Evolutionary conservation across 1,140 invertebrate species (phyloP), one percentile per base, ranked within the genome.

Genomic region (Eciton burchellii): DNA sequence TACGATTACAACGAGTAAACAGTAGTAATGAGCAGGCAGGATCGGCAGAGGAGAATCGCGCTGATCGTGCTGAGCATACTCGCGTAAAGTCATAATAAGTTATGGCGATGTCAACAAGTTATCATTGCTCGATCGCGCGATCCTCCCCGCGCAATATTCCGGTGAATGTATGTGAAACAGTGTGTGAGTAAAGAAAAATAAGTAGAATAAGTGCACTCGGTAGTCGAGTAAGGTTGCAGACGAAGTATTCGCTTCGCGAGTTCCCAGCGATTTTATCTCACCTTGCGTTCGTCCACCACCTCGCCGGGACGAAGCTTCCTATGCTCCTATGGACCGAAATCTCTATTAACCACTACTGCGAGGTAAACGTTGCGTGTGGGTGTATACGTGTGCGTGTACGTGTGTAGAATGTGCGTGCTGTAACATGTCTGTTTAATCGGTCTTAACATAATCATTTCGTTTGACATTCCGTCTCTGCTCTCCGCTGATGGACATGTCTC

Each of bases 251-350:
- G 86, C 81, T 90, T 87, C 81, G 81, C 83, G 84, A 82, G 83
- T 77, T 84, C 77, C 85, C 83, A 88, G 85, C 45, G 82, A 91
- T 86, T n/a, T 90, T 84, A 89, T 94, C 97, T 98, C 97, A 98
- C 97, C 97, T 97, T 98, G 95, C 96, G 97, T 92, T 98, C 97
- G 95, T 98, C 97, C 93, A 97, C 92, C 94, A 98, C 97, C 95
- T 98, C 97, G 94, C 97, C 97, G 84, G 97, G 97, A 91, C 97
- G 97, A 94, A 98, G 96, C 96, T 98, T 98, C 95, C 97, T 96
- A 95, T 96, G 94, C 94, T 95, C 95, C 95, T 96, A 96, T 93
- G 94, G 95, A 95, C 91, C 92, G 35, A 94, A 94, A 94, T 90
- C 91, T 93, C 86, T 90, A 91, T 82, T 82, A 81, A 65, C 81